Conservation (phyloP, 2,113 vertebrate species). For the Nibea coibor region DNA sequence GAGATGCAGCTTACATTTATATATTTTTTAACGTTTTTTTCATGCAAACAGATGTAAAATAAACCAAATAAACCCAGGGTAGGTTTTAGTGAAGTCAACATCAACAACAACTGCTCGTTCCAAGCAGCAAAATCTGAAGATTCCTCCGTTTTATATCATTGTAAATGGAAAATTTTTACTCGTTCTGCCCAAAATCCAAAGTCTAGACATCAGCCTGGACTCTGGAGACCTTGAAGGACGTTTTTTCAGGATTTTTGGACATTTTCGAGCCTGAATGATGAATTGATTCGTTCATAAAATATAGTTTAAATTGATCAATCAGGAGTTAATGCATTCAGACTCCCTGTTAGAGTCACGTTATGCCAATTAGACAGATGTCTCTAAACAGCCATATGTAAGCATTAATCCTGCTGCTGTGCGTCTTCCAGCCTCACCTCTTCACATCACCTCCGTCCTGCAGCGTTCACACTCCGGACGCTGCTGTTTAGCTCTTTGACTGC, state of each 20-base stretch:
- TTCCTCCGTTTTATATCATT: neutral
- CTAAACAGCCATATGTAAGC: neutral
- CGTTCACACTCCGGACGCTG: slow-evolving; percentile 1
- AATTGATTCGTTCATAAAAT: neutral
- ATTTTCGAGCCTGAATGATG: neutral
- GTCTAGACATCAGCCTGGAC: neutral
- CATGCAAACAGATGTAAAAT: neutral
- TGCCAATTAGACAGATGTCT: neutral
- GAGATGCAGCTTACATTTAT: neutral
- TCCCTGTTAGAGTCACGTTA: neutral
- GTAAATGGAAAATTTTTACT: neutral
- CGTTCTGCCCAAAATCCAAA: neutral
- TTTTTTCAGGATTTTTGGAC: neutral
- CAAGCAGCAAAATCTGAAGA: neutral
- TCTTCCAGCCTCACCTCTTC: neutral
- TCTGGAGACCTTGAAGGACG: too few relatives aligned
- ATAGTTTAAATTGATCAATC: neutral
- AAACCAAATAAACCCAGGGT: neutral
- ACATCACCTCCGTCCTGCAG: neutral
- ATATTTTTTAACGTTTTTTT: neutral
- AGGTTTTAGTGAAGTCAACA: neutral
- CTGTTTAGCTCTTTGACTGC: neutral
- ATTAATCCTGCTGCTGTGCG: slow-evolving; percentile 5
- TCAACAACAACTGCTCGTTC: neutral
- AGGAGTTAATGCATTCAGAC: neutral